Evolutionary conservation across 2,888 invertebrate species (phyloP).

Genomic region (Scaptomyza cyrtandrae): DNA sequence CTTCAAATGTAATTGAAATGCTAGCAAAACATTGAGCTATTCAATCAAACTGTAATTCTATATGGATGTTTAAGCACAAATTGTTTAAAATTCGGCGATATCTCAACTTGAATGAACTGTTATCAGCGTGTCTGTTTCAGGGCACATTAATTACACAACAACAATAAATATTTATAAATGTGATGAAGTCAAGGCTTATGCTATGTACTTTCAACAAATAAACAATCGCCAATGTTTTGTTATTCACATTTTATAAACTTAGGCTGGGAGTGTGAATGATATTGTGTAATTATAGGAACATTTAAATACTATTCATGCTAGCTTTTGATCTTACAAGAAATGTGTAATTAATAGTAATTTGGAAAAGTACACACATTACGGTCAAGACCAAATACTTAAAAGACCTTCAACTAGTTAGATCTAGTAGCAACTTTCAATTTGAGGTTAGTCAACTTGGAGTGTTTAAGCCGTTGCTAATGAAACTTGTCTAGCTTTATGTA

Average conservation of each 20-base stretch:
- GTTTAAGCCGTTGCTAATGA: slow-evolving; percentile 28
- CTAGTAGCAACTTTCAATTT: slow-evolving; percentile 1
- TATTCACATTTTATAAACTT: slow-evolving; percentile 8
- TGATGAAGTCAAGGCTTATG: slow-evolving; percentile 40
- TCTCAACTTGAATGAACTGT: slow-evolving; percentile 18
- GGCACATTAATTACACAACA: slow-evolving; percentile 42
- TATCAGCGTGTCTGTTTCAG: slow-evolving; percentile 10
- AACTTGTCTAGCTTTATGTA: slow-evolving; percentile 40
- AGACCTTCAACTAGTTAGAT: slow-evolving; percentile 23
- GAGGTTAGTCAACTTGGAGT: slow-evolving; percentile 22
- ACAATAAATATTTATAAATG: slow-evolving; percentile 41
- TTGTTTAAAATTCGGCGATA: slow-evolving; percentile 21
- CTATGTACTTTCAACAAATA: slow-evolving; percentile 26
- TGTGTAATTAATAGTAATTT: slow-evolving; percentile 15
- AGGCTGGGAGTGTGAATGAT: slow-evolving; percentile 7
- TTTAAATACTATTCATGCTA: background rate
- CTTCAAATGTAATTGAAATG: slow-evolving; percentile 60
- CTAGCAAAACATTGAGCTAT: slow-evolving; percentile 33
- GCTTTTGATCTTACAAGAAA: background rate
- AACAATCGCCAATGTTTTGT: slow-evolving; percentile 31
- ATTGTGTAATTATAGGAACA: slow-evolving; percentile 10
- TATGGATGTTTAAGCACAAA: slow-evolving; percentile 30
- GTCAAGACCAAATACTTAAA: background rate
- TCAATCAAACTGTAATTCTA: slow-evolving; percentile 47
- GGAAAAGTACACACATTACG: background rate